Conservation (phyloP, 1,140 invertebrate species). For the Ridgeia piscesae region DNA sequence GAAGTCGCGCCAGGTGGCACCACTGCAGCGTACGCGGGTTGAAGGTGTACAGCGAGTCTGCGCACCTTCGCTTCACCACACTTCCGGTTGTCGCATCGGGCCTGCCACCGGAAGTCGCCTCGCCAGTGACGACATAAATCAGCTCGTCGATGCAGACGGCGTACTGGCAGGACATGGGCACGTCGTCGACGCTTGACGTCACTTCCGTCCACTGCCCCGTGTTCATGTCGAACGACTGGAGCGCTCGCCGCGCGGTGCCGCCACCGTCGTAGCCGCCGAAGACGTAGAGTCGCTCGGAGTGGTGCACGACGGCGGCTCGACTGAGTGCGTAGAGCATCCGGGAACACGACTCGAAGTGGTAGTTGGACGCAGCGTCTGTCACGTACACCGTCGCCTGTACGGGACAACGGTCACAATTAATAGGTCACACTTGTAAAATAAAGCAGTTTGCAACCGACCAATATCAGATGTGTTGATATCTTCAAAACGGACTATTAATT, state of each 20-base stretch:
- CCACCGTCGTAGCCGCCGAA: slow-evolving; percentile 27
- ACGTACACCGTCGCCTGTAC: slow-evolving; percentile 16
- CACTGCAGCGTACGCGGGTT: slow-evolving; percentile 16
- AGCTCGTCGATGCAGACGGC: slow-evolving; percentile 21
- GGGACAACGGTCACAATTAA: not conserved
- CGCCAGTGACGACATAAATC: slow-evolving; percentile 24
- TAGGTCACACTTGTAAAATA: not conserved
- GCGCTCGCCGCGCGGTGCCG: slow-evolving; percentile 22
- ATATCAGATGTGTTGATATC: not conserved
- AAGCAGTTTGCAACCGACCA: not conserved
- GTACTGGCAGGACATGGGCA: slow-evolving; percentile 24
- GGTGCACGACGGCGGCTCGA: slow-evolving; percentile 12
- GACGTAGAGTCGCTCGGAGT: slow-evolving; percentile 22
- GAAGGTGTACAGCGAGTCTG: slow-evolving; percentile 21
- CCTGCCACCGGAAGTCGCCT: not conserved
- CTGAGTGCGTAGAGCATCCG: slow-evolving; percentile 26
- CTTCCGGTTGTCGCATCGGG: slow-evolving; percentile 9
- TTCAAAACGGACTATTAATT: too few relatives aligned
- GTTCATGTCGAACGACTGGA: slow-evolving; percentile 23
- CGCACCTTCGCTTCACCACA: not conserved
- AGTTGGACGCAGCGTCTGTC: slow-evolving; percentile 18
- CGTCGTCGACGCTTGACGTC: slow-evolving; percentile 11
- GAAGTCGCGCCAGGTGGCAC: not conserved
- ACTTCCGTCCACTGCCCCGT: slow-evolving; percentile 24
- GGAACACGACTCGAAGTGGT: slow-evolving; percentile 27